These are phyloP conservation scores for Phasianus colchicus DNA, from an alignment of 2,113 vertebrate genomes.

Conservation along the genomic window DNA sequence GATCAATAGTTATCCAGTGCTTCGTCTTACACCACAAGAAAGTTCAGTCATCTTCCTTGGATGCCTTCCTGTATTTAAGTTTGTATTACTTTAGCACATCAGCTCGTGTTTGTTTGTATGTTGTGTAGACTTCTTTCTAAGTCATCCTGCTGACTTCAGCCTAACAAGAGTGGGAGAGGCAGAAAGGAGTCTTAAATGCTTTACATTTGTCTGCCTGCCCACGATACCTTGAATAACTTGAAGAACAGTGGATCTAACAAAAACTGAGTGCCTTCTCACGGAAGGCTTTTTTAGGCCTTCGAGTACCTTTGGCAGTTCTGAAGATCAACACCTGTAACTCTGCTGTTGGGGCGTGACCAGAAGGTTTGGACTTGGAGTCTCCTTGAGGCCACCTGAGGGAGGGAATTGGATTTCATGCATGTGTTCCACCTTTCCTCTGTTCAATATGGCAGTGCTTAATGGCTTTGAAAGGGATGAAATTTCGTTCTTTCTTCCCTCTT, in stretches of 20 bases:
- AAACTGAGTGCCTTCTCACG: not conserved
- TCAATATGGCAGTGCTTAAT: not conserved
- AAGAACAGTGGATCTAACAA: not conserved
- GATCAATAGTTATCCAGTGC: constrained; percentile 61
- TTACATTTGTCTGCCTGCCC: not conserved
- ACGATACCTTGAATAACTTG: not conserved
- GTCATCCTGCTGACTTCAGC: not conserved
- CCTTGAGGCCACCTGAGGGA: not conserved
- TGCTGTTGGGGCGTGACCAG: not conserved
- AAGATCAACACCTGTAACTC: not conserved
- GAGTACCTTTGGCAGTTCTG: constrained; percentile 9
- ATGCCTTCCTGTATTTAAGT: not conserved
- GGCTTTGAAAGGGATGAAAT: not conserved
- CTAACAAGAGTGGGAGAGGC: not conserved
- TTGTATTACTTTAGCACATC: constrained; percentile 23
- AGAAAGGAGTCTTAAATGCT: not conserved
- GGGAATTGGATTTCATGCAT: not conserved
- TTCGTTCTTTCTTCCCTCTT: not conserved
- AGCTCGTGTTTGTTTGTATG: not conserved
- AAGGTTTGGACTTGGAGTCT: not conserved
- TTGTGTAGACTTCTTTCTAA: not conserved
- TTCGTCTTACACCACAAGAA: constrained; percentile 47
- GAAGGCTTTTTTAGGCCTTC: constrained; percentile 9
- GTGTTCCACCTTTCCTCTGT: not conserved
- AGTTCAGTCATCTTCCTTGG: constrained; percentile 30